Evolutionary conservation across 2,888 invertebrate species (phyloP).

Genomic region (Nudaria mundana): DNA sequence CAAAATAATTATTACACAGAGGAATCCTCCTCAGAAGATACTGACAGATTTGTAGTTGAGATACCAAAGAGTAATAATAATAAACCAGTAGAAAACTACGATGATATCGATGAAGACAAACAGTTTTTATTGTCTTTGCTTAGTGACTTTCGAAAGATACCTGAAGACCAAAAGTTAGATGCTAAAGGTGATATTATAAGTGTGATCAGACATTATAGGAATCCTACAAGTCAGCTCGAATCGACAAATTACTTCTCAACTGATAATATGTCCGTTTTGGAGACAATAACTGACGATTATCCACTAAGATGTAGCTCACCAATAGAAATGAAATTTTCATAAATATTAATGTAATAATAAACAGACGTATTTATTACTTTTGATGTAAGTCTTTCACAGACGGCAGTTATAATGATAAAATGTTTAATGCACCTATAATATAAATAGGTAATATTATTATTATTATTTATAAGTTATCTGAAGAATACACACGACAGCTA

Average conservation of each 20-base stretch:
- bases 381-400: too few species aligned
- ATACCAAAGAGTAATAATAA: background rate
- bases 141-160: conserved; percentile 5
- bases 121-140: conserved; percentile 6
- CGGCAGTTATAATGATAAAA: too few species aligned
- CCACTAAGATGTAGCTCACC: conserved; percentile 1
- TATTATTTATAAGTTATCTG: too few species aligned
- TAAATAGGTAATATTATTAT: too few species aligned
- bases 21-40: background rate
- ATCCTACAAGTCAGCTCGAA: background rate
- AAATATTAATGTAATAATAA: background rate
- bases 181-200: conserved; percentile 8
- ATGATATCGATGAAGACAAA: conserved; percentile 3
- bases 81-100: background rate
- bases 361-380: background rate
- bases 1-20: background rate
- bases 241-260: background rate
- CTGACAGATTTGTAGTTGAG: background rate
- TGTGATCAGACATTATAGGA: conserved; percentile 7
- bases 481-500: too few species aligned
- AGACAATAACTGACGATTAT: background rate
- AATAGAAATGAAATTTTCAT: conserved; percentile 7
- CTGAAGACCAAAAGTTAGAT: conserved; percentile 4
- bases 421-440: too few species aligned
- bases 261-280: background rate